phyloP scores from a whole-genome alignment of 2,113 vertebrate species.

The Actenoides hombroni region DNA sequence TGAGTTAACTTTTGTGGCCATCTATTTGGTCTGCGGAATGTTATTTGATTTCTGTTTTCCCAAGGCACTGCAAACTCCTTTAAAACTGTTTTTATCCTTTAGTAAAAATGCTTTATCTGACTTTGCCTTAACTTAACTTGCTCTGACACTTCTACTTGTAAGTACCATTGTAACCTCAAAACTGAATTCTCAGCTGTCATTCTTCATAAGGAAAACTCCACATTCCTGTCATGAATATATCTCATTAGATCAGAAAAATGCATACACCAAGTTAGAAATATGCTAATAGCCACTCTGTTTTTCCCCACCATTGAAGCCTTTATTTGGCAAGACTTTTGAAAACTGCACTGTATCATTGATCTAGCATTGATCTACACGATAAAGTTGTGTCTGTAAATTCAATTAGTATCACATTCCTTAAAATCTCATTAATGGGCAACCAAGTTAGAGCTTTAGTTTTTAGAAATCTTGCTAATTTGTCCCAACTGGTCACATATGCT shows the following conservation, averaged over 20 bases:
- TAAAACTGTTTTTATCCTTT: background rate
- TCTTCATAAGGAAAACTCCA: conserved; percentile 24
- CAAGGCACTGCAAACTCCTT: background rate
- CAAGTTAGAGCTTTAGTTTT: background rate
- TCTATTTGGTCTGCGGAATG: background rate
- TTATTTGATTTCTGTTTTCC: background rate
- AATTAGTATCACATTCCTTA: background rate
- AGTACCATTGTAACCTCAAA: conserved; percentile 43
- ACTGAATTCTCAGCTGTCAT: conserved; percentile 59
- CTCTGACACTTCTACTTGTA: conserved; percentile 47
- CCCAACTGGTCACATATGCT: background rate
- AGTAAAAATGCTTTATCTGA: background rate
- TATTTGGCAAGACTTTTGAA: background rate
- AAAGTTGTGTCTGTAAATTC: background rate
- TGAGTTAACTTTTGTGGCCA: background rate
- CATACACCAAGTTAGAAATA: background rate
- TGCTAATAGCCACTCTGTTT: background rate
- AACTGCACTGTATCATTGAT: background rate
- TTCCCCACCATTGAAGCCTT: background rate
- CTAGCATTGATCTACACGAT: background rate
- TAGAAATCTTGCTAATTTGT: background rate
- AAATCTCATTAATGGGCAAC: background rate
- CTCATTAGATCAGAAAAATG: background rate
- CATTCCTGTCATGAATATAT: background rate
- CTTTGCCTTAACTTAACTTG: conserved; percentile 10